Evolutionary conservation across 2,888 invertebrate genomes (phyloP).

Genomic region (Campoplex nolae): DNA sequence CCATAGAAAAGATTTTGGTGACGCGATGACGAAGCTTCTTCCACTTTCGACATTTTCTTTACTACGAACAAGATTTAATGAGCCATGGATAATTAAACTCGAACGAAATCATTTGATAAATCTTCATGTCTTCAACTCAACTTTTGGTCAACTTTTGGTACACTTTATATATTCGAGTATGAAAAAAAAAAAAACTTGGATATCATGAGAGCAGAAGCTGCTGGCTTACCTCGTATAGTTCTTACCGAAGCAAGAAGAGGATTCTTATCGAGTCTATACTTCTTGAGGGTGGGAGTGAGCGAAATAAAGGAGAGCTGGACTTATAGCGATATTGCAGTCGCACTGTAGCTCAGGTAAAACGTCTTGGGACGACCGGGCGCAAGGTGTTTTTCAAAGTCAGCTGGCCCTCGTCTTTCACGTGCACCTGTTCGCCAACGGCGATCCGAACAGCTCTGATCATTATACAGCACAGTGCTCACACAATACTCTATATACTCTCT

Average conservation of each 20-base stretch:
- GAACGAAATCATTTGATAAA: background rate
- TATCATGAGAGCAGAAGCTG: slow-evolving; percentile 21
- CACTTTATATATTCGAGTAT: background rate
- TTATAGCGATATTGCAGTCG: slow-evolving; percentile 65
- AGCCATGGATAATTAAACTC: background rate
- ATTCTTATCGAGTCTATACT: slow-evolving; percentile 64
- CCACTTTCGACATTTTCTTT: background rate
- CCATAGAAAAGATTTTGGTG: no score
- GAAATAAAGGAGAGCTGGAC: slow-evolving; percentile 34
- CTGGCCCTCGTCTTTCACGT: slow-evolving; percentile 74
- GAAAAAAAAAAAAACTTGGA: slow-evolving; percentile 26
- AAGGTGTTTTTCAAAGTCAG: slow-evolving; percentile 79
- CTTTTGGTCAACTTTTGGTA: background rate
- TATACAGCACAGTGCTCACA: slow-evolving; percentile 58
- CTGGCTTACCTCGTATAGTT: slow-evolving; percentile 44
- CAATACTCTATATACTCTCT: slow-evolving; percentile 22
- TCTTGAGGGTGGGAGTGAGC: slow-evolving; percentile 50
- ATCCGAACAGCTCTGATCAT: slow-evolving; percentile 59
- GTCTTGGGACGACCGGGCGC: slow-evolving; percentile 66
- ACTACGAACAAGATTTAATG: no score
- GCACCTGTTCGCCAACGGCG: slow-evolving; percentile 77
- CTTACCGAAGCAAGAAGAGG: slow-evolving; percentile 42
- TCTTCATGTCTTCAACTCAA: background rate
- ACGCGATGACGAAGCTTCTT: no score
- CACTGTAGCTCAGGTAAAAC: slow-evolving; percentile 65